A percentile compares a stretch with the other conserved stretches of the same genome.
These are phyloP conservation scores for Maniola hyperantus DNA, from an alignment of 2,888 invertebrate genomes.

Conservation along the genomic window DNA sequence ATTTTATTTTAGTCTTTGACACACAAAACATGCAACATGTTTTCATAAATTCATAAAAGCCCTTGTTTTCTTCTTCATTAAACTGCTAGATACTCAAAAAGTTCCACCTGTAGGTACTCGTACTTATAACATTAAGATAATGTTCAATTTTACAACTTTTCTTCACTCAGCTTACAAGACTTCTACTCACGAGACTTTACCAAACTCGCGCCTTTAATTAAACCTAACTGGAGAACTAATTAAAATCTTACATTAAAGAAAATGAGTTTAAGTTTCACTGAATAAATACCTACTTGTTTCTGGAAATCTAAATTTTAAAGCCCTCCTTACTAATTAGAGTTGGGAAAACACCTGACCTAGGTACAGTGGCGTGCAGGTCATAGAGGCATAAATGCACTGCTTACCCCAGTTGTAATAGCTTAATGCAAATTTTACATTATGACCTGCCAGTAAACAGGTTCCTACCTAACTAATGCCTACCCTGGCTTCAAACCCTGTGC, in stretches of 20 bases:
- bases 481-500: no score
- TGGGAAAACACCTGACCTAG: background rate
- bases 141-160: conserved; percentile 21
- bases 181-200: conserved; percentile 14
- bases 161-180: conserved; percentile 27
- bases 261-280: conserved; percentile 17
- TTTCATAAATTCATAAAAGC: background rate
- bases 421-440: no score
- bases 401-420: no score
- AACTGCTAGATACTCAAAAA: background rate
- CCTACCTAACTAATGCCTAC: no score
- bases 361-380: no score
- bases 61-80: background rate
- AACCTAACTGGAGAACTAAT: conserved; percentile 28
- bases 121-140: background rate
- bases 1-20: no score
- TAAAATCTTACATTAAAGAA: conserved; percentile 28
- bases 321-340: conserved; percentile 1
- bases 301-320: conserved; percentile 12
- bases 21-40: no score
- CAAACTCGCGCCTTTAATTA: conserved; percentile 29
- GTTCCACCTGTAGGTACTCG: background rate
- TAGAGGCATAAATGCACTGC: no score
- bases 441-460: no score
- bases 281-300: conserved; percentile 14